Base-by-base conservation (phyloP, 2,797 vertebrate genomes). In the Choloepus didactylus region DNA sequence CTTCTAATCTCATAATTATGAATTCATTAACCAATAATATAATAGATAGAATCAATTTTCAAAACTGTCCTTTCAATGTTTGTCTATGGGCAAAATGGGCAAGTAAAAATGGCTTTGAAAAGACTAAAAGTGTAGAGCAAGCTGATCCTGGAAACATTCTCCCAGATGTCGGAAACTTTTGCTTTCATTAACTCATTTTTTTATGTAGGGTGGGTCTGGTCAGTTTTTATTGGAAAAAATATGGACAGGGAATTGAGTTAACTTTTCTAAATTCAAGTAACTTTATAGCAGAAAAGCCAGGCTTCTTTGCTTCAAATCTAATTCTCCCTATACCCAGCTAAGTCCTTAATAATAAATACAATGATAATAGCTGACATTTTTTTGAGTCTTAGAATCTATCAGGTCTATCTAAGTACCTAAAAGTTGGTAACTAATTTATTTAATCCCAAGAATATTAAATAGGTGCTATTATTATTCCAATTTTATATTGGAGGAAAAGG, bases 1-100 rank as follows among this genome's bases (percentile, higher is more conserved):
- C 84, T 95, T 96, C 81, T 91, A 93, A 94, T 75, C 44, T 84
- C 86, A 95, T 85, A 94, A 89, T 95, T 84, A 92, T 41, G 70
- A 94, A 96, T 92, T 92, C 75, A 96, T 92, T 94, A 93, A 87
- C 54, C 79, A 93, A 69, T 66, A 94, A 51, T 67, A 72, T 29
- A 77, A 93, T 41, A 77, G 31, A 70, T 62, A 86, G 5, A 23
- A 91, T 67, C 83, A 73, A 64, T 86, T 93, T 95, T 93, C 41
- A 81, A 89, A 96, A 94, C 18, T 49, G 60, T 9, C 21, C 80
- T 75, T 89, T 66, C 25, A 75, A n/a, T 82, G 15, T 35, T 95
- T 89, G 27, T 81, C 62, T 64, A 41, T 25, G 31, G 23, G 25
- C 3, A 79, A 96, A 81, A 77, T 62, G 54, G 18, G 3, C 38